phyloP scores from a whole-genome alignment of 1,140 invertebrate genomes.

The Oncopodura yosiiana region DNA sequence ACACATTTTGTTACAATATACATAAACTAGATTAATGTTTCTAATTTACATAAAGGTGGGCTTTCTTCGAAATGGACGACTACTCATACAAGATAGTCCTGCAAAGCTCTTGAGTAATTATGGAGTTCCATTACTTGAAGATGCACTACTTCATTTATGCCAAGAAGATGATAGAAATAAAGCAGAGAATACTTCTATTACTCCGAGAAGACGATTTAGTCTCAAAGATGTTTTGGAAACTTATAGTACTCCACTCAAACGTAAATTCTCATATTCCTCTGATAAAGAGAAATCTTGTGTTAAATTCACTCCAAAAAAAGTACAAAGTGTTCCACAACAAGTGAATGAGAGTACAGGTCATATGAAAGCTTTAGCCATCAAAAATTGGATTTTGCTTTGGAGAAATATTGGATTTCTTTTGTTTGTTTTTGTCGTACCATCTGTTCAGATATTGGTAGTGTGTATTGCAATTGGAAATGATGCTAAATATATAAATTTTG shows the following conservation, averaged over 20 bases:
- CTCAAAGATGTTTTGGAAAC: no score
- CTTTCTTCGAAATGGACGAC: constrained; percentile 78
- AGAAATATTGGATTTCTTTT: constrained; percentile 51
- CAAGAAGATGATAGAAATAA: constrained; percentile 44
- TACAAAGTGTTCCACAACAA: no score
- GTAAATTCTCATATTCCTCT: no score
- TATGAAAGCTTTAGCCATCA: constrained; percentile 49
- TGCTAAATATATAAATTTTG: constrained; percentile 58
- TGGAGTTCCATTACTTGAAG: constrained; percentile 71
- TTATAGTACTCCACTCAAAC: no score
- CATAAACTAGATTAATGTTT: constrained; percentile 42
- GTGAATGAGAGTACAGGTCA: no score
- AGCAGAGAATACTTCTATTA: background rate
- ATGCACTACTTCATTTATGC: constrained; percentile 85
- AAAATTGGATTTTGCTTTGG: constrained; percentile 53
- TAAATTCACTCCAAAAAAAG: no score
- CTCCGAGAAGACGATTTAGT: background rate
- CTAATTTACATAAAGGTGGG: constrained; percentile 58
- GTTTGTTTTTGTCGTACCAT: constrained; percentile 70
- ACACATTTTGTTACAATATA: constrained; percentile 50
- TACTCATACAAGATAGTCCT: constrained; percentile 84
- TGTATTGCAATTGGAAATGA: constrained; percentile 69
- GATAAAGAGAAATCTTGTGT: no score
- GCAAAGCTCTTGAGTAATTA: constrained; percentile 69
- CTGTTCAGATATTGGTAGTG: constrained; percentile 67